These are phyloP conservation scores for Synergus japonicus DNA, from an alignment of 2,888 invertebrate genomes.

Conservation along the genomic window DNA sequence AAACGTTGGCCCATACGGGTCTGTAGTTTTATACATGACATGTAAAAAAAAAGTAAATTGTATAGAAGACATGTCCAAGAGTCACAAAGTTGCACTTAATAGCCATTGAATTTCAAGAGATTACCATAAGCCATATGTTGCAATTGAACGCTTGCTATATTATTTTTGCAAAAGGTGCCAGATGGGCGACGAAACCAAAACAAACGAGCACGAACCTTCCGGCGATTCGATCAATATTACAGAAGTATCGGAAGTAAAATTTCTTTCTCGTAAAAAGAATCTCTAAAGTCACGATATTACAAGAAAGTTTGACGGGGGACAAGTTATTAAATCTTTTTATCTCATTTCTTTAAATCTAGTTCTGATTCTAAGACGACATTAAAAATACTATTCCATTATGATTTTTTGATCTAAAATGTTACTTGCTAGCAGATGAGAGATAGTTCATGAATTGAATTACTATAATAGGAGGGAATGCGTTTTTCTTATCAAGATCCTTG, in stretches of 20 bases:
- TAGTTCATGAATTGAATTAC: not conserved
- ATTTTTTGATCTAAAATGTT: not conserved
- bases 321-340: not conserved
- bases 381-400: not conserved
- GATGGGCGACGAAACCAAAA: constrained; percentile 2
- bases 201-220: not conserved
- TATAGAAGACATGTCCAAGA: constrained; percentile 5
- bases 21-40: constrained; percentile 4
- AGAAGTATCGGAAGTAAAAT: not conserved
- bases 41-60: not conserved
- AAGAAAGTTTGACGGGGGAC: not conserved
- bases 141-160: not conserved
- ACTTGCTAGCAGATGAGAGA: not conserved
- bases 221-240: constrained; percentile 9
- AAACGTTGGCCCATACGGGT: constrained; percentile 9
- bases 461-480: not conserved
- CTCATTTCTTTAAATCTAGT: not conserved
- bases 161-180: not conserved
- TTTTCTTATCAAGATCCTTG: not conserved
- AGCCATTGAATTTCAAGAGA: constrained; percentile 10
- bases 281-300: not conserved
- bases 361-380: not conserved
- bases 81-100: constrained; percentile 27
- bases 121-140: constrained; percentile 22
- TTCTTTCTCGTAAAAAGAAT: constrained; percentile 10